Evolutionary conservation across 2,113 vertebrate genomes (phyloP).

Genomic region (Neodontobutis hainanensis): DNA sequence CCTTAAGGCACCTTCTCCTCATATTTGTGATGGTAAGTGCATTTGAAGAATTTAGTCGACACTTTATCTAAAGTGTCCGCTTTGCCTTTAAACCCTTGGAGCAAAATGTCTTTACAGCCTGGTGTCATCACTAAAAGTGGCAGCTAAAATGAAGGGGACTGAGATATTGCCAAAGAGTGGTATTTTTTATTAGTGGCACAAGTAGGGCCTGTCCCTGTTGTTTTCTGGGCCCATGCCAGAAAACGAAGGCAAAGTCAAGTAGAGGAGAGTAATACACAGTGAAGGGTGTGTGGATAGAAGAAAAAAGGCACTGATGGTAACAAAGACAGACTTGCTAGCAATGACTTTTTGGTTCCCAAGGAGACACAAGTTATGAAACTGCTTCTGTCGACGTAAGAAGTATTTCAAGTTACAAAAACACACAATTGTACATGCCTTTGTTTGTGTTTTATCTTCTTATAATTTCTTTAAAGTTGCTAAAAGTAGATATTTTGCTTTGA

Average conservation of each 20-base stretch:
- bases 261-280: not conserved
- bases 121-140: slow-evolving; percentile 14
- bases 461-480: slow-evolving; percentile 1
- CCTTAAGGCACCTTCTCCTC: slow-evolving; percentile 19
- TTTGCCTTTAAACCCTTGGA: slow-evolving; percentile 1
- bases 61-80: slow-evolving; percentile 8
- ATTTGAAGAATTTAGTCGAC: slow-evolving; percentile 10
- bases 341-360: slow-evolving; percentile 47
- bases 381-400: slow-evolving; percentile 30
- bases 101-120: not conserved
- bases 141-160: slow-evolving; percentile 14
- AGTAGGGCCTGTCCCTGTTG: slow-evolving; percentile 1
- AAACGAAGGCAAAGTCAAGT: slow-evolving; percentile 23
- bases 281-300: slow-evolving; percentile 21
- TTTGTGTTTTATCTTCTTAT: too few species aligned
- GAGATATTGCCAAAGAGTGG: not conserved
- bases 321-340: slow-evolving; percentile 54
- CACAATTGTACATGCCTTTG: too few species aligned
- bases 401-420: slow-evolving; percentile 52
- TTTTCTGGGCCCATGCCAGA: not conserved
- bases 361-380: slow-evolving; percentile 32
- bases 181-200: slow-evolving; percentile 13
- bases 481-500: slow-evolving; percentile 7
- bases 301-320: slow-evolving; percentile 51
- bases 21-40: slow-evolving; percentile 11